Base-by-base conservation (phyloP, 2,888 invertebrate species). In the Disparrhopalites patrizii region DNA sequence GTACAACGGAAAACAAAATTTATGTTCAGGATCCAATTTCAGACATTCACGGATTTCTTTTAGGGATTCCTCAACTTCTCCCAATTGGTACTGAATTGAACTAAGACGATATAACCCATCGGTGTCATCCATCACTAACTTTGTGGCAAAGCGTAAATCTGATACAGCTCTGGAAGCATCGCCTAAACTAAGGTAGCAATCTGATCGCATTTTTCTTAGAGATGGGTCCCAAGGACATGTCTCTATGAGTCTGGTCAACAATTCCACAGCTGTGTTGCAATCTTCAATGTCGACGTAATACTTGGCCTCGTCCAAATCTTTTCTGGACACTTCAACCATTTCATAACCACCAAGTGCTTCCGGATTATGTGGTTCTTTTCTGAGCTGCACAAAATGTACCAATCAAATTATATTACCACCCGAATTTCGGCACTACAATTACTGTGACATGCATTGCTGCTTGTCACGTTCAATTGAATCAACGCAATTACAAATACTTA, bases 1-100 rank as follows among this genome's bases (percentile, higher is more conserved):
- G 82, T 99, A 99, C 77, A 95, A 89, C 23, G 91, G 87, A 40
- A 71, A 71, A 80, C 98, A 99, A 76, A 89, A 85, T 81, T 94
- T 93, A 81, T 99, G 96, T 76, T 99, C 99, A 0, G 97, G 97
- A 80, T 99, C 98, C 47, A 97, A 82, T 79, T 92, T 95, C 20
- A 99, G 83, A 79, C 99, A 99, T 79, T 99, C 97, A 23, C 99
- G 87, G 71, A 99, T 89, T 81, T 97, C 93, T 43, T 70, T 60
- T 13, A 75, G 50, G 18, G 73, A 63, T 27, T 73, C 71, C 65
- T 75, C 73, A 54, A 93, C 91, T 76, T 97, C 93, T 2, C 98
- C 99, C 63, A 94, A 84, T 74, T 87, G 85, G 81, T 99, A 99
- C 61, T 94, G 85, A 68, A 98, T 81, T 63, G 84, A 82, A 54